Percentiles rank a stretch among this genome's conserved stretches.
Evolutionary conservation across 2,888 invertebrate species (phyloP).

Genomic region (Epirrita christyi): DNA sequence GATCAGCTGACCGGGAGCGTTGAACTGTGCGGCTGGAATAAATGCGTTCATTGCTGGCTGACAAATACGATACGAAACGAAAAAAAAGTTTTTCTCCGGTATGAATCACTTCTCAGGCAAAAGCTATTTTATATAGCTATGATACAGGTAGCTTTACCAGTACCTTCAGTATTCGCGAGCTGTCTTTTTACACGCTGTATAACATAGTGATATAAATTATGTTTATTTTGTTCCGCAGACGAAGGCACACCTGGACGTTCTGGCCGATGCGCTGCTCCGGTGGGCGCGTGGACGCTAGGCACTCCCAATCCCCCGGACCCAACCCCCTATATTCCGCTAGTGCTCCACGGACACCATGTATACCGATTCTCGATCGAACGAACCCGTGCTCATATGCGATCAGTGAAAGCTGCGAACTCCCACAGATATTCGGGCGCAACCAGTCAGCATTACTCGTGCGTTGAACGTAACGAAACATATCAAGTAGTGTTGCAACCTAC

Average conservation of each 20-base stretch:
- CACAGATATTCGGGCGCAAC: conserved; percentile 74
- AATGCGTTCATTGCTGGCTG: too few relatives aligned
- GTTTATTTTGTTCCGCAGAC: conserved; percentile 85
- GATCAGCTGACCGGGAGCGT: too few relatives aligned
- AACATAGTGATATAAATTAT: not conserved
- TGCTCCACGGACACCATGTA: conserved; percentile 64
- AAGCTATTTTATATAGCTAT: too few relatives aligned
- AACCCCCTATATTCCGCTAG: conserved; percentile 59
- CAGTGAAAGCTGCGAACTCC: conserved; percentile 73
- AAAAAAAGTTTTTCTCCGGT: too few relatives aligned
- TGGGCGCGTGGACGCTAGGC: conserved; percentile 96
- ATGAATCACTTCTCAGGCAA: too few relatives aligned
- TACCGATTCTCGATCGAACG: conserved; percentile 48
- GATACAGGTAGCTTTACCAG: too few relatives aligned
- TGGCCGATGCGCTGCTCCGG: conserved; percentile 96
- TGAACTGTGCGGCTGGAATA: too few relatives aligned
- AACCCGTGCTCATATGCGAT: conserved; percentile 63
- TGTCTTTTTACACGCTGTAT: too few relatives aligned
- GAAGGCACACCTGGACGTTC: conserved; percentile 96
- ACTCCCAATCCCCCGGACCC: conserved; percentile 57
- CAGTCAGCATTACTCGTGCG: conserved; percentile 70
- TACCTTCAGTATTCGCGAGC: too few relatives aligned
- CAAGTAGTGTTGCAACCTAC: conserved; percentile 79
- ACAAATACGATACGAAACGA: too few relatives aligned
- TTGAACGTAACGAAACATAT: conserved; percentile 81